phyloP scores from a whole-genome alignment of 2,113 vertebrate genomes.

The Probosciger aterrimus region DNA sequence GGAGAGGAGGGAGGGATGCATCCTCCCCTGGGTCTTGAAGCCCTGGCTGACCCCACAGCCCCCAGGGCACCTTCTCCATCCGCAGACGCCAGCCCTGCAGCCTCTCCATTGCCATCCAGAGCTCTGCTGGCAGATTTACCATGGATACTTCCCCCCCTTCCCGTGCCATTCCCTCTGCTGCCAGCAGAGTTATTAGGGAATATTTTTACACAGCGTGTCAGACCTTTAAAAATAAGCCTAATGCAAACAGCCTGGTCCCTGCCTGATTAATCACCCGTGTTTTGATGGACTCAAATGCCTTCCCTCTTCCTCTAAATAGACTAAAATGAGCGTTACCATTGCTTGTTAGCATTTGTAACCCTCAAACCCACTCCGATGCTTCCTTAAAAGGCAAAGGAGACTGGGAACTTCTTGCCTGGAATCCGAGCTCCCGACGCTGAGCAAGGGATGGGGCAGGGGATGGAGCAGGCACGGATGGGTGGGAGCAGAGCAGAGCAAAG shows the following conservation, averaged over 20 bases:
- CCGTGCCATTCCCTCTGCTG: background rate
- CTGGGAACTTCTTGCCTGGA: slow-evolving; percentile 61
- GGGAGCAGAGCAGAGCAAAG: background rate
- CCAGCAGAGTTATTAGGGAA: background rate
- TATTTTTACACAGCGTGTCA: slow-evolving; percentile 43
- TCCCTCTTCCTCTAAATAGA: slow-evolving; percentile 73
- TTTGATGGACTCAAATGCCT: slow-evolving; percentile 67
- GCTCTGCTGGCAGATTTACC: background rate
- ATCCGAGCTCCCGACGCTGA: background rate
- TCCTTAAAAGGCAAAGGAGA: slow-evolving; percentile 81
- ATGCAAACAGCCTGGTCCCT: slow-evolving; percentile 63
- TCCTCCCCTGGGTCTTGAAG: background rate
- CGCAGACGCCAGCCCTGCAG: background rate
- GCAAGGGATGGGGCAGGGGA: background rate
- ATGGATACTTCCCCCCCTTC: background rate
- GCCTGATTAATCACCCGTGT: slow-evolving; percentile 64
- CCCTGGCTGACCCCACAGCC: accelerated
- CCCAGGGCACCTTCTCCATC: background rate
- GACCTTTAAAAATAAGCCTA: slow-evolving; percentile 69
- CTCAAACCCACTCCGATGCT: slow-evolving; percentile 59
- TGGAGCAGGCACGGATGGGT: background rate
- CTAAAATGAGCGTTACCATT: slow-evolving; percentile 56
- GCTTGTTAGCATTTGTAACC: slow-evolving; percentile 39
- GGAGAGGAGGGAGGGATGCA: background rate
- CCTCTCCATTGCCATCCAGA: background rate